Evolutionary conservation across 2,888 invertebrate genomes (phyloP).

Genomic region (Troglohyphantes excavatus): DNA sequence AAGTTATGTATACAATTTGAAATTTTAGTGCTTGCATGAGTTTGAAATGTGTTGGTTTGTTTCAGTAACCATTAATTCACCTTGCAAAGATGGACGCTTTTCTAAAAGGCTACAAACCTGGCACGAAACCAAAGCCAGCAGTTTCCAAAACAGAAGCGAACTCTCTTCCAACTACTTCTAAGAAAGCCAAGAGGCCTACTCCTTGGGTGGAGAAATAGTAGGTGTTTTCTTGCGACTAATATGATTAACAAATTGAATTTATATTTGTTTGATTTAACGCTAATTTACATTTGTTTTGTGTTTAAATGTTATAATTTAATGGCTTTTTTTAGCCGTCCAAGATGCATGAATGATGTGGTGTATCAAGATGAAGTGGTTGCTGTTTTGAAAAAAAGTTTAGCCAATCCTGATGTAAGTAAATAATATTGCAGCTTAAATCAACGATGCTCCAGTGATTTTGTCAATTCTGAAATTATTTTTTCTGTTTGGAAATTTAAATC

Average conservation of each 20-base stretch:
- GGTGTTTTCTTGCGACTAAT: no score
- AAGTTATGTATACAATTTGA: no score
- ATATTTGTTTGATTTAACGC: no score
- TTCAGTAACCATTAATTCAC: background rate
- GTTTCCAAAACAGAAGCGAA: constrained; percentile 6
- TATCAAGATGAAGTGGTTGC: constrained; percentile 97
- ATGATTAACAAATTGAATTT: no score
- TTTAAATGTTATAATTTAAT: background rate
- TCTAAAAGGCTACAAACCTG: constrained; percentile 64
- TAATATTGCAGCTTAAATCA: no score
- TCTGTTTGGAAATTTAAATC: no score
- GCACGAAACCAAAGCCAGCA: constrained; percentile 10
- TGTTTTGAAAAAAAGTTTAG: constrained; percentile 93
- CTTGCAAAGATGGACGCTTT: constrained; percentile 66
- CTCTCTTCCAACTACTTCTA: constrained; percentile 1
- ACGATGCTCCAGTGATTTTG: no score
- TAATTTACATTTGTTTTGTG: no score
- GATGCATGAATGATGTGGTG: constrained; percentile 96
- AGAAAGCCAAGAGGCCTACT: constrained; percentile 68
- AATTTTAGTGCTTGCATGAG: no score
- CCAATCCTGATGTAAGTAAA: constrained; percentile 74
- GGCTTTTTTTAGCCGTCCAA: constrained; percentile 89
- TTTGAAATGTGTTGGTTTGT: no score
- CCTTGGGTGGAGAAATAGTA: constrained; percentile 96
- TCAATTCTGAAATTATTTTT: no score